These are phyloP conservation scores for Arbacia lixula DNA, from an alignment of 53 echinoderm and acorn worm species.

Conservation along the genomic window DNA sequence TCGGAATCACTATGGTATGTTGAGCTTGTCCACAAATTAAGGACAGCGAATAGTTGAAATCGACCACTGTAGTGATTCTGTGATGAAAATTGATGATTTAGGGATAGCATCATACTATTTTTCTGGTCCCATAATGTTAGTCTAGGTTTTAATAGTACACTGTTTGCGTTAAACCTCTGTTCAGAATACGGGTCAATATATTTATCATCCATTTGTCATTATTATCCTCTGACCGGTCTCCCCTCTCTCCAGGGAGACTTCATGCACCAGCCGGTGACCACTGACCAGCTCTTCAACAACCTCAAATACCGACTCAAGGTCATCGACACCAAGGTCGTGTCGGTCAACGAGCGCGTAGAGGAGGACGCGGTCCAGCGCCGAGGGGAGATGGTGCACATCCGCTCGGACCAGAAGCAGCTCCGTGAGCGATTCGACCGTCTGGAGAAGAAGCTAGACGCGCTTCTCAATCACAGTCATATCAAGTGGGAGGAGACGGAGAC, in stretches of 20 bases:
- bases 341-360: not conserved
- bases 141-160: too few species aligned
- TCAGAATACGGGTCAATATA: too few species aligned
- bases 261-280: conserved; percentile 15
- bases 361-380: not conserved
- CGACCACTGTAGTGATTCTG: too few species aligned
- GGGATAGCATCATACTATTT: too few species aligned
- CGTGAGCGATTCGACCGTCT: conserved; percentile 71
- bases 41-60: too few species aligned
- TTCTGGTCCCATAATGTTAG: too few species aligned
- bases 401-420: conserved; percentile 12
- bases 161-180: too few species aligned
- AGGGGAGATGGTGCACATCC: conserved; percentile 12
- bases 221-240: too few species aligned
- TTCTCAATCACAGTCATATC: conserved; percentile 62
- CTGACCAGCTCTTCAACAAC: conserved; percentile 58
- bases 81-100: too few species aligned
- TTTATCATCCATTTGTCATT: too few species aligned
- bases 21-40: too few species aligned
- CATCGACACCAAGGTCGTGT: conserved; percentile 41
- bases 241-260: conserved; percentile 41
- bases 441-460: conserved; percentile 73
- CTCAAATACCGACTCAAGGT: conserved; percentile 73
- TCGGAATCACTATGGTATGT: too few species aligned
- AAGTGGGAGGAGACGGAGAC: conserved; percentile 58